phyloP scores from a whole-genome alignment of 2,113 vertebrate genomes.

The Dicaeum eximium region DNA sequence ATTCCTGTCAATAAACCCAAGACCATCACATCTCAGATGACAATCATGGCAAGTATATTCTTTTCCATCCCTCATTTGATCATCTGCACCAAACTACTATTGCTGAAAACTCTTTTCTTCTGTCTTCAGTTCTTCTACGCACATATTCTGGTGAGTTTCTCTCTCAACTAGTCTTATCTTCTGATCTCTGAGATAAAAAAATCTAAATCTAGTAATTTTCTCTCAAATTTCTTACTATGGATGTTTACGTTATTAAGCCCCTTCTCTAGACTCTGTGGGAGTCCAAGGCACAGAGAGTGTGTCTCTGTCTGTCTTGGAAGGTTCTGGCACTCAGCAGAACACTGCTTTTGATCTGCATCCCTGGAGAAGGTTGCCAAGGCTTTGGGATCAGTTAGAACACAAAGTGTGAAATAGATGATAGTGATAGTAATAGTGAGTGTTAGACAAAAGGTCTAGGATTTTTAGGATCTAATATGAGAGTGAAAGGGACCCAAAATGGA shows the following conservation, averaged over 20 bases:
- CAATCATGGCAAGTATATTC: background rate
- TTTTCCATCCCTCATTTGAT: background rate
- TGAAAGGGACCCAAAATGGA: no score
- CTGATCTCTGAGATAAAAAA: background rate
- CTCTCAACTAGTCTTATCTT: background rate
- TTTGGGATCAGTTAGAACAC: no score
- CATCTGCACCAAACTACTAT: background rate
- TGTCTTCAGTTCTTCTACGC: background rate
- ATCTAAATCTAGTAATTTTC: background rate
- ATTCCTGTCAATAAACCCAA: background rate
- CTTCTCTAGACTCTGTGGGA: background rate
- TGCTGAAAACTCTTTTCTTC: background rate
- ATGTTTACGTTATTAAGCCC: background rate
- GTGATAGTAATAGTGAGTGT: no score
- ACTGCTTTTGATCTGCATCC: no score
- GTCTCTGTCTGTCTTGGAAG: no score
- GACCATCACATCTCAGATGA: background rate
- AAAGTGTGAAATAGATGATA: no score
- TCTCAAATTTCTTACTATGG: background rate
- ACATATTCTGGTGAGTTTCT: background rate
- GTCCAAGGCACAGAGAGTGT: no score
- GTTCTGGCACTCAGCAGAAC: no score
- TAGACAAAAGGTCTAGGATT: no score
- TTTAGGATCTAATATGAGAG: no score
- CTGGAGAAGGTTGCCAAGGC: no score